Conservation (phyloP, 2,797 vertebrate species). For the Phoxinus dragarum region DNA sequence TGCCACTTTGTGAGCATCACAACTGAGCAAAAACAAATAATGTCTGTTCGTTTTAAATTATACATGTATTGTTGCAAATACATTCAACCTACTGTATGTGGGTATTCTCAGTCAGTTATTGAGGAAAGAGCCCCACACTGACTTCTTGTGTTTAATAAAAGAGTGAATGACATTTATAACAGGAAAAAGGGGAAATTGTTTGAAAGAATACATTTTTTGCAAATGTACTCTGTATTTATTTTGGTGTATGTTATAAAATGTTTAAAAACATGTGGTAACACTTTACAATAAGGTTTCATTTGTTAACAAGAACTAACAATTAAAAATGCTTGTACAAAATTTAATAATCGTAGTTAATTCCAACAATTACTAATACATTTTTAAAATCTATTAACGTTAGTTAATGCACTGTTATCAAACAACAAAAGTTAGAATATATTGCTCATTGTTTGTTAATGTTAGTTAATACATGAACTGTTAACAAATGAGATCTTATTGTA, state of each 20-base stretch:
- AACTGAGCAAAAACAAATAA: not conserved
- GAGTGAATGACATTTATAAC: not conserved
- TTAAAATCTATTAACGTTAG: not conserved
- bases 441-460: no score
- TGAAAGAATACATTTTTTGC: not conserved
- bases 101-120: not conserved
- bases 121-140: not conserved
- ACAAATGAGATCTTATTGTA: not conserved
- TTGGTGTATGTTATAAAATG: not conserved
- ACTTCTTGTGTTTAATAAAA: not conserved
- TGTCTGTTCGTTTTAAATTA: not conserved
- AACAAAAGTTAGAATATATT: no score
- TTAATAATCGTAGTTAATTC: not conserved
- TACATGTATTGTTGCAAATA: not conserved
- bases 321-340: not conserved
- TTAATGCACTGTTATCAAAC: not conserved
- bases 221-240: not conserved
- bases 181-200: not conserved
- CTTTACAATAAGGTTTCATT: not conserved
- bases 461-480: not conserved
- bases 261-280: not conserved
- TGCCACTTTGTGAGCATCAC: not conserved
- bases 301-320: not conserved
- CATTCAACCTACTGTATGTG: not conserved
- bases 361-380: not conserved